These are phyloP conservation scores for Chaetops frenatus DNA, from an alignment of 2,113 vertebrate genomes.

Conservation along the genomic window DNA sequence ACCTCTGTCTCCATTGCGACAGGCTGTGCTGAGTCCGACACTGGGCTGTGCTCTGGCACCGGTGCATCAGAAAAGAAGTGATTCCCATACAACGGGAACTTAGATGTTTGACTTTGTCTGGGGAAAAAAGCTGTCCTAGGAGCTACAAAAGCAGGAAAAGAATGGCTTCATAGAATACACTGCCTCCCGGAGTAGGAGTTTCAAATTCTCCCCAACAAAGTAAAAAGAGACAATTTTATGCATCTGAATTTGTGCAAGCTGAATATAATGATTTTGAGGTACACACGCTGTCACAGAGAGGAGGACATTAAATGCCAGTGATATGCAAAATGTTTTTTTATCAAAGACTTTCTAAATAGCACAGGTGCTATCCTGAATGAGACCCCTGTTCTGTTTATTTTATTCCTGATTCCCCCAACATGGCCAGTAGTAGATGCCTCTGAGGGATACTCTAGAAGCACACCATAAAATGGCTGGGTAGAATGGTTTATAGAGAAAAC, in stretches of 20 bases:
- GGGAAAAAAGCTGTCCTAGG: conserved; percentile 39
- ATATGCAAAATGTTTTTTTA: not conserved
- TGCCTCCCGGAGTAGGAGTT: not conserved
- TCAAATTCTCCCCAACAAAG: not conserved
- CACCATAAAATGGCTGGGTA: not conserved
- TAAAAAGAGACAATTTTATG: not conserved
- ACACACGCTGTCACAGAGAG: not conserved
- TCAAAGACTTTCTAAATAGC: not conserved
- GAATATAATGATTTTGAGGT: not conserved
- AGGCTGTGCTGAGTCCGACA: not conserved
- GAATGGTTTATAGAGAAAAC: not conserved
- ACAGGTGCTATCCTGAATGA: not conserved
- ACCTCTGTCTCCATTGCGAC: conserved; percentile 28
- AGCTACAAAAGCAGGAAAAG: conserved; percentile 54
- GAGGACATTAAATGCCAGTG: not conserved
- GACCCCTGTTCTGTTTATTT: not conserved
- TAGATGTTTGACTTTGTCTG: conserved; percentile 54
- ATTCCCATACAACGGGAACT: conserved; percentile 30
- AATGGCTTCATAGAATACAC: conserved; percentile 24
- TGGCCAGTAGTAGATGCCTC: not conserved
- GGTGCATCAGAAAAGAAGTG: conserved; percentile 11
- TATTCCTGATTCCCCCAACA: not conserved
- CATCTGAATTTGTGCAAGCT: not conserved
- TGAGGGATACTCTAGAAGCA: not conserved
- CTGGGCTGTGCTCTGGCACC: not conserved